Evolutionary conservation across 2,888 invertebrate genomes (phyloP).

Genomic region (Lithophane ornitopus): DNA sequence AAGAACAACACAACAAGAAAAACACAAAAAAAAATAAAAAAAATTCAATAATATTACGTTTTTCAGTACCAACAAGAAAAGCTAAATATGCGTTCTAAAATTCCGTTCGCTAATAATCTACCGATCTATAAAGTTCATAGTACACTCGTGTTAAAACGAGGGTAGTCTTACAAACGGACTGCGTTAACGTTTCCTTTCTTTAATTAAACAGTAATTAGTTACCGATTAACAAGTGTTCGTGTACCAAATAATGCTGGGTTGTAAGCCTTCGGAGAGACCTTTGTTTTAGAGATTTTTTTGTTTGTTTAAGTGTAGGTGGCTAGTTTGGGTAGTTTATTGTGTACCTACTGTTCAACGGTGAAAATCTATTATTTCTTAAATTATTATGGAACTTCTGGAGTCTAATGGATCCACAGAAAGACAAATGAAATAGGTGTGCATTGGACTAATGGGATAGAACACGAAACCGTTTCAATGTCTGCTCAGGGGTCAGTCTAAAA

Average conservation of each 20-base stretch:
- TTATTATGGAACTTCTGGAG: background rate
- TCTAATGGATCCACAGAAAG: background rate
- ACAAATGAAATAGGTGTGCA: background rate
- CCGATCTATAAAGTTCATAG: constrained; percentile 51
- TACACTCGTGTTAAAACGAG: constrained; percentile 37
- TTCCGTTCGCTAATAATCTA: constrained; percentile 55
- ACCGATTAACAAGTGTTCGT: constrained; percentile 77
- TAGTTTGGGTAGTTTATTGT: background rate
- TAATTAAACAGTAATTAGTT: constrained; percentile 85
- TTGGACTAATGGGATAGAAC: background rate
- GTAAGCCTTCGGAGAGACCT: constrained; percentile 28
- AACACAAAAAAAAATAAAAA: too few relatives aligned
- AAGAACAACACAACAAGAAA: background rate
- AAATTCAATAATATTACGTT: background rate
- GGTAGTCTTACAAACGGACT: constrained; percentile 62
- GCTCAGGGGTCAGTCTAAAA: too few relatives aligned
- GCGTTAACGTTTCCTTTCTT: constrained; percentile 71
- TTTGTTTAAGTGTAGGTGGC: background rate
- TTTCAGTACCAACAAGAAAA: background rate
- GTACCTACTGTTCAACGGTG: background rate
- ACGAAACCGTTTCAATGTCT: background rate
- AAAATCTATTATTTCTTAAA: background rate
- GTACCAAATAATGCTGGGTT: constrained; percentile 67
- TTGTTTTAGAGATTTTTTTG: constrained; percentile 17
- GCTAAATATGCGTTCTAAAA: constrained; percentile 27